phyloP scores from a whole-genome alignment of 2,888 invertebrate species.

The Ceramica pisi region DNA sequence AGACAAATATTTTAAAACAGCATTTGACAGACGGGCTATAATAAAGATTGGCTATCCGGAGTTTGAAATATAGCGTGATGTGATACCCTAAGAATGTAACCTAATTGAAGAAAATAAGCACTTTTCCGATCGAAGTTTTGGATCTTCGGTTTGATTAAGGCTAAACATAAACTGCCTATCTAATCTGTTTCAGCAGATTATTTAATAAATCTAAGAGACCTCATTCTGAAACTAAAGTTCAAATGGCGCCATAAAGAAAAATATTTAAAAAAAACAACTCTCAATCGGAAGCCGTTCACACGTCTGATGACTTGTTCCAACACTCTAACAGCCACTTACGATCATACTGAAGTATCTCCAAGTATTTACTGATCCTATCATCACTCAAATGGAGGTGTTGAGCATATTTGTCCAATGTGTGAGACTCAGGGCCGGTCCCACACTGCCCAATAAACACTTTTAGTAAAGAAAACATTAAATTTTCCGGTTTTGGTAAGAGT shows the following conservation, averaged over 20 bases:
- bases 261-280: background rate
- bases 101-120: too few relatives aligned
- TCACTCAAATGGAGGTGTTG: constrained; percentile 35
- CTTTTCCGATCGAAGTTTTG: too few relatives aligned
- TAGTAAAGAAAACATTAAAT: constrained; percentile 44
- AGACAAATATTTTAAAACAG: background rate
- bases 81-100: background rate
- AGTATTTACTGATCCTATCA: constrained; percentile 30
- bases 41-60: background rate
- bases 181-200: too few relatives aligned
- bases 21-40: background rate
- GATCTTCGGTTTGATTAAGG: too few relatives aligned
- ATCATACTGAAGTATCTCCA: constrained; percentile 23
- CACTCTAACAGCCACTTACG: constrained; percentile 40
- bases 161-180: too few relatives aligned
- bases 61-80: background rate
- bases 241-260: constrained; percentile 10
- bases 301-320: constrained; percentile 29
- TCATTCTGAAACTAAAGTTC: background rate
- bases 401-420: constrained; percentile 54
- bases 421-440: constrained; percentile 43
- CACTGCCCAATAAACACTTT: constrained; percentile 55
- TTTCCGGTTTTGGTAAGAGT: constrained; percentile 38
- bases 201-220: background rate
- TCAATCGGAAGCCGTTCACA: constrained; percentile 15